A percentile compares a stretch with the other conserved stretches of the same genome.
Evolutionary conservation across 2,113 vertebrate species (phyloP).

Genomic region (Piprites chloris): DNA sequence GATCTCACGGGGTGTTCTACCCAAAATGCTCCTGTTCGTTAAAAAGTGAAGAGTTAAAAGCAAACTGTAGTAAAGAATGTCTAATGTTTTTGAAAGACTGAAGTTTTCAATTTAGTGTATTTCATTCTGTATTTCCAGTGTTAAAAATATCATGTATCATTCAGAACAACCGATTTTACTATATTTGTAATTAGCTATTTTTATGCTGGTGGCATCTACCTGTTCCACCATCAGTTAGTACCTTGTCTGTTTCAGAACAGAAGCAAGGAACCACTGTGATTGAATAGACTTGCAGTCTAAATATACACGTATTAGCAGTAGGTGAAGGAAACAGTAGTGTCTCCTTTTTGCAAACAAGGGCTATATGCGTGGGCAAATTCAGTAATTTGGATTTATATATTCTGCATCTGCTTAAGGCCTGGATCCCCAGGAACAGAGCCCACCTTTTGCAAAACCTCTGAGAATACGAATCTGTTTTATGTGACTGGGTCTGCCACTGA

Average conservation of each 20-base stretch:
- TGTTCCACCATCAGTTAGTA: not conserved
- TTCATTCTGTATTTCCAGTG: not conserved
- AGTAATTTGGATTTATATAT: not conserved
- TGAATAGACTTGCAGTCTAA: not conserved
- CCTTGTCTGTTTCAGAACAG: not conserved
- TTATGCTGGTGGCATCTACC: not conserved
- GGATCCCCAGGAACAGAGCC: not conserved
- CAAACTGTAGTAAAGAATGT: not conserved
- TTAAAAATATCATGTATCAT: not conserved
- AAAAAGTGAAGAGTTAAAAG: conserved; percentile 11
- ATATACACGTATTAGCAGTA: not conserved
- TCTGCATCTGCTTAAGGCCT: not conserved
- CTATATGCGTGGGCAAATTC: not conserved
- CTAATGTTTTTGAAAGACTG: not conserved
- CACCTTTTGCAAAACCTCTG: not conserved
- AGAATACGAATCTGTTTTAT: not conserved
- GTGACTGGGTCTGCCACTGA: not conserved
- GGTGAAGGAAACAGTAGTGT: not conserved
- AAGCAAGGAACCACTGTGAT: not conserved
- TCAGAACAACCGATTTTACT: not conserved
- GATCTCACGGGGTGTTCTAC: not conserved
- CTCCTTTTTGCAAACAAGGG: not conserved
- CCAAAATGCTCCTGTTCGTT: not conserved
- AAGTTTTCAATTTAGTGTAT: not conserved
- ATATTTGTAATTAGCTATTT: not conserved